These are phyloP conservation scores for Palloptera scutellata DNA, from an alignment of 2,888 invertebrate species.

Conservation along the genomic window DNA sequence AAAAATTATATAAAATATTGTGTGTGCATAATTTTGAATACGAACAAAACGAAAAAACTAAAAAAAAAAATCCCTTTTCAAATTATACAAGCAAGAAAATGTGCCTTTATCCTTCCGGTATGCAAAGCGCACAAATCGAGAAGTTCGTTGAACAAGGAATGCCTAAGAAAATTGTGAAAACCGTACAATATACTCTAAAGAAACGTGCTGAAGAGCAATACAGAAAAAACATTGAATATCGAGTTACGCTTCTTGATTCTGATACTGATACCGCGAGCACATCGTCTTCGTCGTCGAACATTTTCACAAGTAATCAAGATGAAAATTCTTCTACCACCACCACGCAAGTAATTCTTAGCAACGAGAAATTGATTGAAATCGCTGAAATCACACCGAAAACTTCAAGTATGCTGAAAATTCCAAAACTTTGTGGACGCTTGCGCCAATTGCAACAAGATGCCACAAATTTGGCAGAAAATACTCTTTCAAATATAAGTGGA, in stretches of 20 bases:
- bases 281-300: constrained; percentile 3
- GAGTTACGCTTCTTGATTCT: not conserved
- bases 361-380: not conserved
- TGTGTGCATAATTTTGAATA: too few relatives aligned
- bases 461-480: constrained; percentile 17
- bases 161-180: constrained; percentile 60
- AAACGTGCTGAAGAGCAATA: constrained; percentile 48
- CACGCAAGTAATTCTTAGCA: not conserved
- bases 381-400: not conserved
- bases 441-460: constrained; percentile 36
- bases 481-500: constrained; percentile 12
- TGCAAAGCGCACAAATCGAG: constrained; percentile 60
- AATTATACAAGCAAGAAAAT: constrained; percentile 44
- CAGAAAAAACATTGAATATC: not conserved
- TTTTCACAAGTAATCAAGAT: constrained; percentile 14
- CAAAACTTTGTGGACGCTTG: constrained; percentile 47
- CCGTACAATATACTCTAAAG: constrained; percentile 55
- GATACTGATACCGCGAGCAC: not conserved
- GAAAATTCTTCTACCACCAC: not conserved
- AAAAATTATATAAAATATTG: too few relatives aligned
- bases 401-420: constrained; percentile 36
- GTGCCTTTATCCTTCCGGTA: constrained; percentile 59
- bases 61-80: too few relatives aligned
- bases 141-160: constrained; percentile 59
- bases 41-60: too few relatives aligned